Base-by-base conservation (phyloP, 1,140 invertebrate genomes). In the Reticulitermes speratus region DNA sequence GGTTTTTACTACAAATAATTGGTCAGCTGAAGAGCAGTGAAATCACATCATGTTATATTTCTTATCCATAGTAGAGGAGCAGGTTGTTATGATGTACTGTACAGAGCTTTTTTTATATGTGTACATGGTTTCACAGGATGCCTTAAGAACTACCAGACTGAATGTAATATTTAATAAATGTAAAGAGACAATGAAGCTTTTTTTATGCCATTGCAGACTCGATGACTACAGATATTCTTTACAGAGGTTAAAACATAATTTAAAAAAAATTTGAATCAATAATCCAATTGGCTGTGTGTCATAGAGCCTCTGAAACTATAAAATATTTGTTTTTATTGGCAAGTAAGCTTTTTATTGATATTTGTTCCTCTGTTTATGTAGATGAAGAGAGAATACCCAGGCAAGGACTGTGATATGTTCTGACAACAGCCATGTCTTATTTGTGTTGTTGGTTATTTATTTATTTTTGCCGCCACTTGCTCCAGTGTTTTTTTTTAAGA, bases 41-140 rank as follows among this genome's bases (percentile, higher is more conserved):
- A 75, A 75, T 8, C 65, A 30, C n/a, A 25, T 75, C 8, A 30
- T 75, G 65, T 75, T 75, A 75, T 75, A 75, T 75, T 75, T 75
- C n/a, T 75, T 30, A 75, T 75, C n/a, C 25, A 75, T 8, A 30
- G n/a, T 75, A 75, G n/a, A 75, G n/a, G n/a, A 75, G 65, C 65
- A 75, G 65, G n/a, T 75, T 75, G 65, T 75, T 75, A 75, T 75
- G 6, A 30, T 75, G 65, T 75, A 75, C 14, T 75, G 65, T 75
- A 75, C 65, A 75, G 65, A 75, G 65, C 65, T 75, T 75, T 38
- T 38, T 38, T 75, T 75, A 75, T 75, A 75, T 25, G 3, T n/a
- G 65, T 75, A 75, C 25, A n/a, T 75, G 65, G n/a, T 75, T 75
- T 75, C 65, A 75, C 65, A 75, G 65, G 65, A 75, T 75, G 65